A percentile compares a stretch with the other conserved stretches of the same genome.
Conservation (phyloP, 2,888 invertebrate genomes). For the Sarcophaga subvicina region DNA sequence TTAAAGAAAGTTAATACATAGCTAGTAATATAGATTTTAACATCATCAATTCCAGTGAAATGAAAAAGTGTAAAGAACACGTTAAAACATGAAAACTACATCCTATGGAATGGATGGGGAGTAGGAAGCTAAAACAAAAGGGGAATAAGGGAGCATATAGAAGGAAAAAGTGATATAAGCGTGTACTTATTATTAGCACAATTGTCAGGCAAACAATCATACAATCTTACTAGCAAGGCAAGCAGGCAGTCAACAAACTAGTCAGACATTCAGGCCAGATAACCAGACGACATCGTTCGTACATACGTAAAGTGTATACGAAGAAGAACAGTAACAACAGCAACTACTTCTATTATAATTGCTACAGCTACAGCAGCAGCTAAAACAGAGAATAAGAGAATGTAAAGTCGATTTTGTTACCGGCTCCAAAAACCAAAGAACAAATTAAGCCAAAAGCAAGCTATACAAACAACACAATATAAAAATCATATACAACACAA, state of each 20-base stretch:
- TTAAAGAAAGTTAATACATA: background rate
- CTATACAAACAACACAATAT: conserved; percentile 20
- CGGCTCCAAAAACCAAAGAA: conserved; percentile 21
- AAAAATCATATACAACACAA: conserved; percentile 17
- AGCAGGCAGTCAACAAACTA: conserved; percentile 11
- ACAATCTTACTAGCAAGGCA: background rate
- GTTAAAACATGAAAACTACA: background rate
- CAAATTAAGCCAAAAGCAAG: conserved; percentile 37
- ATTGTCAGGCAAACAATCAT: conserved; percentile 25
- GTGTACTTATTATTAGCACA: conserved; percentile 33
- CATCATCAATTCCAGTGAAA: background rate
- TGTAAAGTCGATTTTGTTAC: conserved; percentile 36
- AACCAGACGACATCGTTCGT: conserved; percentile 71
- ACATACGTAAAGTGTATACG: conserved; percentile 53
- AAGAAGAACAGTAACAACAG: conserved; percentile 35
- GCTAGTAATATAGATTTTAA: background rate
- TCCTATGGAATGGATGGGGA: background rate
- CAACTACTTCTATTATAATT: conserved; percentile 3
- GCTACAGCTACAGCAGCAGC: conserved; percentile 34
- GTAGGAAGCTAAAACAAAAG: background rate
- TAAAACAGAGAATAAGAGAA: conserved; percentile 34
- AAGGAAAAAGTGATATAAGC: conserved; percentile 25
- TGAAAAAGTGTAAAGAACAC: conserved; percentile 10
- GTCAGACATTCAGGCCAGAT: conserved; percentile 16
- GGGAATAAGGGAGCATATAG: background rate